These are phyloP conservation scores for Sebastes itinus DNA, from an alignment of 2,797 vertebrate genomes.

Conservation along the genomic window DNA sequence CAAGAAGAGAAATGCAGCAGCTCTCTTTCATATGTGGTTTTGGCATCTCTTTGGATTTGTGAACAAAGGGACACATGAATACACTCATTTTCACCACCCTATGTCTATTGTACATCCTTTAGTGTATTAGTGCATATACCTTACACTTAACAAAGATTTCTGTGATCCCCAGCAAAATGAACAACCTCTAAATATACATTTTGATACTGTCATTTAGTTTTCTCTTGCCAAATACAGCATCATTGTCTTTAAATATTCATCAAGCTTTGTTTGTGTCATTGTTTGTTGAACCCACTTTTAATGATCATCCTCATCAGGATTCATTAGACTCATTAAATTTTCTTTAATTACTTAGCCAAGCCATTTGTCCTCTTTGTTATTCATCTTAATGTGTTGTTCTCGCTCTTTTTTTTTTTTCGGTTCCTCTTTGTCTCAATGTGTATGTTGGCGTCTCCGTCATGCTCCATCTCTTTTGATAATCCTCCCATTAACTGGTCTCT, in stretches of 20 bases:
- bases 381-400: constrained; percentile 27
- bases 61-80: neutral
- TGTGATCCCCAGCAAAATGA: neutral
- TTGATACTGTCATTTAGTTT: neutral
- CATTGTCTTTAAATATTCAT: constrained; percentile 31
- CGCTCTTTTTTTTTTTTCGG: neutral
- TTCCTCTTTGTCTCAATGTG: constrained; percentile 1
- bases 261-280: constrained; percentile 31
- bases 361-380: constrained; percentile 31
- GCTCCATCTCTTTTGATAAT: neutral
- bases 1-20: neutral
- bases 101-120: neutral
- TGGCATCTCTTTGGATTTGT: neutral
- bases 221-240: neutral
- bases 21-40: neutral
- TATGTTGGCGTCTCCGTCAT: neutral
- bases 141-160: neutral
- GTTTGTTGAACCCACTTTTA: constrained; percentile 53
- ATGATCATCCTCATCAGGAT: constrained; percentile 56
- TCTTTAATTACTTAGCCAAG: constrained; percentile 42
- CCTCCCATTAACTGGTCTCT: neutral
- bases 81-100: neutral
- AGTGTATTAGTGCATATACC: neutral
- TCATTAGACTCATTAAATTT: constrained; percentile 43
- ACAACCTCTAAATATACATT: neutral